Percentiles rank a stretch among this genome's conserved stretches.
Evolutionary conservation across 2,888 invertebrate genomes (phyloP).

Genomic region (Malthinus flaveolus): DNA sequence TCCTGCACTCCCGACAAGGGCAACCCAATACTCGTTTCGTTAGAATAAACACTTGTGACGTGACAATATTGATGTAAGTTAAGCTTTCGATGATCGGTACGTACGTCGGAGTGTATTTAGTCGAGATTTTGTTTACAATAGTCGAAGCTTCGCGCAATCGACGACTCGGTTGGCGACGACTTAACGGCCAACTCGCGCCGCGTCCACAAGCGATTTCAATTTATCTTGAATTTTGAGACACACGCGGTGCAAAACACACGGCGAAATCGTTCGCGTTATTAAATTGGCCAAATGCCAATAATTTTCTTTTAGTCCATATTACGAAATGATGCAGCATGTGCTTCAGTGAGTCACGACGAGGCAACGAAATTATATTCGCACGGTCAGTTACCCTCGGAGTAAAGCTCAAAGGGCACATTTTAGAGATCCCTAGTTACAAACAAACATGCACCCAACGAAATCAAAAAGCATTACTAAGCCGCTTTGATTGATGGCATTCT

Average conservation of each 20-base stretch:
- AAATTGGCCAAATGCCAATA: conserved; percentile 36
- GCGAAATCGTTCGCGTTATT: conserved; percentile 19
- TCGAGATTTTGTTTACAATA: conserved; percentile 25
- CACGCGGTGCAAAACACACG: conserved; percentile 15
- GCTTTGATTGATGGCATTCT: conserved; percentile 33
- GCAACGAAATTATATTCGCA: conserved; percentile 49
- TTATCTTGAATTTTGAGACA: conserved; percentile 23
- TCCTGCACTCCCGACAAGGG: conserved; percentile 35
- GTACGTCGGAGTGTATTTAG: conserved; percentile 8
- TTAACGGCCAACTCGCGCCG: background rate
- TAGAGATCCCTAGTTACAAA: conserved; percentile 22
- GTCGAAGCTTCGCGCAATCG: too few relatives aligned
- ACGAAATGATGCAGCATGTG: conserved; percentile 23
- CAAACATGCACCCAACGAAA: conserved; percentile 25
- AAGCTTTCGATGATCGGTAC: conserved; percentile 26
- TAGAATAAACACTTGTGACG: conserved; percentile 36
- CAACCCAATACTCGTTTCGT: conserved; percentile 30
- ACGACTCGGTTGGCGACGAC: too few relatives aligned
- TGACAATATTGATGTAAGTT: conserved; percentile 35
- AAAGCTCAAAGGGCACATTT: conserved; percentile 39
- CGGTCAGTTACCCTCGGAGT: conserved; percentile 50
- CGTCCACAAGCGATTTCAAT: conserved; percentile 21
- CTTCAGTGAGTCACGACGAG: conserved; percentile 38
- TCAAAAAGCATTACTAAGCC: conserved; percentile 31
- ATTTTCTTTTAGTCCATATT: conserved; percentile 23